Base-by-base conservation (phyloP, 2,797 vertebrate genomes). In the Sebastes cheni region DNA sequence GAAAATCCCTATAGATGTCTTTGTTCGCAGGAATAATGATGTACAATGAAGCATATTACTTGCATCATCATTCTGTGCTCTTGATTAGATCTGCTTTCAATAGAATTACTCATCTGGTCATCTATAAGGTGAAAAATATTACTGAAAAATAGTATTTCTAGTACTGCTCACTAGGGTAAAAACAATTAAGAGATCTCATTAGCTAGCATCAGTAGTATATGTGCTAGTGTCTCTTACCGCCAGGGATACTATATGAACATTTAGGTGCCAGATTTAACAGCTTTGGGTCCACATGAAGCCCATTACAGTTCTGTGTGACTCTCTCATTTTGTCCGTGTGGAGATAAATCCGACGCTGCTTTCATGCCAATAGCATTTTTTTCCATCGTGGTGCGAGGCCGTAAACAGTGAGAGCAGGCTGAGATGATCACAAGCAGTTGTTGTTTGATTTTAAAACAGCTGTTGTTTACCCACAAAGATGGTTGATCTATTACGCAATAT, bases 271-370 rank as follows among this genome's bases (percentile, higher is more conserved):
- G 27, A 67, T 83, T 67, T 62, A 81, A 74, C 56, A 69, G 82
- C 72, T 80, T 60, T 73, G 34, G 67, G 60, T 56, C 72, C 73
- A 86, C 30, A 73, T 85, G 81, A 79, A 73, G 66, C 25, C 23
- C 64, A 76, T 86, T 82, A 72, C 1, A 23, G 42, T 59, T 64
- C 20, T 59, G 23, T 34, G 54, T 46, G 29, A 50, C 32, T 69
- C 71, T 82, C 70, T 74, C 65, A 75, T 78, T 72, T 56, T 36
- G 39, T 77, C 67, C 74, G 65, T 67, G 68, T 82, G 77, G 18
- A 79, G 64, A 72, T 82, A 72, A 84, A 74, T 54, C 65, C 4
- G 1, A 74, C 23, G 2, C 6, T 13, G n/a, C 50, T 62, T 55
- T 65, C 20, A 67, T 72, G 78, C 70, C 67, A 67, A 8, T 34